Evolutionary conservation across 2,888 invertebrate species (phyloP), one percentile per base, ranked within the genome.

Genomic region (Tenthredo livida): DNA sequence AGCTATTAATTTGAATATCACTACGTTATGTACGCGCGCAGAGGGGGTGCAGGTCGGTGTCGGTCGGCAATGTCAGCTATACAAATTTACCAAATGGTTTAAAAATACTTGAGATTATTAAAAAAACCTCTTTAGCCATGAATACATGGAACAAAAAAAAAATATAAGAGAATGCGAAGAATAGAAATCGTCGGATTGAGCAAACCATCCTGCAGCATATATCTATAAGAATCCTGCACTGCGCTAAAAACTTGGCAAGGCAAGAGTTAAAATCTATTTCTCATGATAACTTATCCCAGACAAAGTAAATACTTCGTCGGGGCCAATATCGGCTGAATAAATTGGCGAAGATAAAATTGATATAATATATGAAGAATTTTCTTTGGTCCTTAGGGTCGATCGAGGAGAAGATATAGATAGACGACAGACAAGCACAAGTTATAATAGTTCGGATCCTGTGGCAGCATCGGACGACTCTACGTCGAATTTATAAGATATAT

Each of bases 301-400:
- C 85, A 85, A 85, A 70, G 85, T 80, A 82, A 85, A 85, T 82
- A 85, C 82, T 82, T 85, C 58, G 54, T 54, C 21, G 50, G 58
- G 29, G 29, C 37, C 82, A 85, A 85, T 85, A 85, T 85, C 85
- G 82, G 25, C 58, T 40, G 65, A 65, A 78, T 61, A 47, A 78
- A 85, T 82, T 37, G 29, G 43, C 9, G 33, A n/a, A 84, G 12
- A 33, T 7, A 77, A 82, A 85, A 85, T 84, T 84, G 29, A 65
- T 82, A 85, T 50, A 37, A 65, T 82, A 85, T 50, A 37, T 37
- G 37, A 37, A 37, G 54, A 82, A 82, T 47, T 65, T 29, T 43
- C 25, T 6, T 33, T 75, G 1, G n/a, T 75, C 29, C 21, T 10
- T 47, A 2, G n/a, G 10, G 17, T 77, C 2, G 54, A 50, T 77